Conservation (phyloP, 64 coral and sea anemone species). For the Montipora efflorescens region DNA sequence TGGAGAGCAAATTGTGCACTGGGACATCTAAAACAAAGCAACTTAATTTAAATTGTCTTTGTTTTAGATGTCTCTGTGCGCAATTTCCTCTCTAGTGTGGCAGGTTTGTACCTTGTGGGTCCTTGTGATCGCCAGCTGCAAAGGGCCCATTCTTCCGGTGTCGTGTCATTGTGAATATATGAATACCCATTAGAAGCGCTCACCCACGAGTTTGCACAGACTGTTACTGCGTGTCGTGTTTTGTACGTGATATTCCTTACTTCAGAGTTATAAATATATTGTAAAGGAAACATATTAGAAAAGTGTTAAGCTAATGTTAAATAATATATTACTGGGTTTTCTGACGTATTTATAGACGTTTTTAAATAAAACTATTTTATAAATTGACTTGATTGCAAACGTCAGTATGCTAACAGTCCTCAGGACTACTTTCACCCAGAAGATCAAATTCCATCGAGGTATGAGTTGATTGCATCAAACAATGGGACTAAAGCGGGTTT, state of each 20-base stretch:
- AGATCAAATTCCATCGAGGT: neutral
- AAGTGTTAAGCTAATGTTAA: neutral
- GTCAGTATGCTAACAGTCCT: too few relatives aligned
- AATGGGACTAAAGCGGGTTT: neutral
- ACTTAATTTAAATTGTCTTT: too few relatives aligned
- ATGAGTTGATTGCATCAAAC: neutral
- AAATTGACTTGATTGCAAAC: neutral
- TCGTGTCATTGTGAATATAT: too few relatives aligned
- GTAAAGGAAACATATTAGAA: neutral
- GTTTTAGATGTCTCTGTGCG: too few relatives aligned
- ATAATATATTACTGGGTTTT: slow-evolving; percentile 28
- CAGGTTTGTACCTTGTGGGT: too few relatives aligned
- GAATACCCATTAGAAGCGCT: neutral
- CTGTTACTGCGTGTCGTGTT: neutral
- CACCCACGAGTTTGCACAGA: neutral
- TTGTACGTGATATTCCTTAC: neutral
- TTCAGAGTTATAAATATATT: slow-evolving; percentile 15
- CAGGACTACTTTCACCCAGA: too few relatives aligned
- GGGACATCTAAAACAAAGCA: too few relatives aligned
- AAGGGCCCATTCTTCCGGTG: neutral
- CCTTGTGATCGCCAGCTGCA: too few relatives aligned
- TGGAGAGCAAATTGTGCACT: too few relatives aligned
- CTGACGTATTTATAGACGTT: slow-evolving; percentile 8
- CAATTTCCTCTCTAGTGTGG: too few relatives aligned
- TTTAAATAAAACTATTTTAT: slow-evolving; percentile 45